Evolutionary conservation across 2,888 invertebrate genomes (phyloP), one percentile per base, ranked within the genome.

Genomic region (Cephus spinipes): DNA sequence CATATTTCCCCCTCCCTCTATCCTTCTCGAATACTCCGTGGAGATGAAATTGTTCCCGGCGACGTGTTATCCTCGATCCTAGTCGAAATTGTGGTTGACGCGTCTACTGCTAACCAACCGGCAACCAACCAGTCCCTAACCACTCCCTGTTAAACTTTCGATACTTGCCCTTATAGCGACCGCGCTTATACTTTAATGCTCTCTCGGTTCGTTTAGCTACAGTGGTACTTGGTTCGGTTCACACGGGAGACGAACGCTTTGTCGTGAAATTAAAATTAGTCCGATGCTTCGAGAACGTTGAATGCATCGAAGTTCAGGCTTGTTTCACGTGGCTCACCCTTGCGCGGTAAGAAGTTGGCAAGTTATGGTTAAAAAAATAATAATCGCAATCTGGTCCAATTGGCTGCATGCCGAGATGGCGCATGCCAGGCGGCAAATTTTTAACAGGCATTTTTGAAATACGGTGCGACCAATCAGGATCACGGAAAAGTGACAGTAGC

Each of bases 31-130:
- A 74, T 78, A 76, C 81, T 76, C 71, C 76, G 74, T 81, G 80
- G 81, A 85, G 85, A 85, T 85, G 84, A 84, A 85, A 87, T 84
- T 85, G 80, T 87, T 82, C 79, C 73, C 78, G 73, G 79, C 77
- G 79, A 79, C 76, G 80, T 76, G 76, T 74, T 73, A 68, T 74
- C 78, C 79, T 84, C 79, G 77, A 76, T 23, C 76, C 77, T 76
- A 68, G 76, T 80, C 79, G 71, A 79, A 76, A 76, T 30, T 76
- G 76, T 74, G 73, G 73, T 77, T 76, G 68, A 36, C 71, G 71
- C 31, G 31, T 30, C 71, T 71, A 33, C 12, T 71, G 23, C 12
- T 23, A 33, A 32, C 33, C 71, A 40, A 9, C 23, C 15, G 23
- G 15, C 40, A 40, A 23, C 15, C 40, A 15, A 23, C 15, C 40